Percentiles rank a stretch among this genome's conserved stretches.
Evolutionary conservation across 1,140 invertebrate genomes (phyloP).

Genomic region (Aphaenogaster ashmeadi): DNA sequence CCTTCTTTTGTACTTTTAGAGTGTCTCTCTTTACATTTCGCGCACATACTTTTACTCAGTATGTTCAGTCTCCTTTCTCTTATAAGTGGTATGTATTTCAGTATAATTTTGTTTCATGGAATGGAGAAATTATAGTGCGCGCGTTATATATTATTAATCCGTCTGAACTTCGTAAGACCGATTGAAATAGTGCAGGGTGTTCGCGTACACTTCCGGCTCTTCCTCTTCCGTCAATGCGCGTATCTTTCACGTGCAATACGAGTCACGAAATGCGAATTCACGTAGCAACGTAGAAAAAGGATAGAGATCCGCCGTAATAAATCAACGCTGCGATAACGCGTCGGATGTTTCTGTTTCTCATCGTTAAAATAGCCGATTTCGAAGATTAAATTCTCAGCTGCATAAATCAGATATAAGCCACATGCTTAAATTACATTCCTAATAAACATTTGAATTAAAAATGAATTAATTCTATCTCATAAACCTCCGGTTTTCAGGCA

Average conservation of each 20-base stretch:
- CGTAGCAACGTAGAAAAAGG: slow-evolving; percentile 19
- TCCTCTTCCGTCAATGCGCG: slow-evolving; percentile 26
- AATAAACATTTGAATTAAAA: not conserved
- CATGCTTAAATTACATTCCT: not conserved
- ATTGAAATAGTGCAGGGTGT: not conserved
- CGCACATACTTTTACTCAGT: not conserved
- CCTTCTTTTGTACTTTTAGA: not conserved
- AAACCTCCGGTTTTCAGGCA: not conserved
- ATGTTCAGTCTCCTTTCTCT: not conserved
- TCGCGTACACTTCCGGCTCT: slow-evolving; percentile 17
- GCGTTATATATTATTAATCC: slow-evolving; percentile 28
- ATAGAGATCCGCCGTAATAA: slow-evolving; percentile 12
- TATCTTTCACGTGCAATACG: slow-evolving; percentile 13
- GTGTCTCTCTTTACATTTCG: not conserved
- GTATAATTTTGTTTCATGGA: not conserved
- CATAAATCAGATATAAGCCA: not conserved
- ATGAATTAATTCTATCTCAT: not conserved
- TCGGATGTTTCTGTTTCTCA: slow-evolving; percentile 16
- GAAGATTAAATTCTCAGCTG: slow-evolving; percentile 22
- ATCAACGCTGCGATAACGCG: slow-evolving; percentile 36
- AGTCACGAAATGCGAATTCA: slow-evolving; percentile 35
- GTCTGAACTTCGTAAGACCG: not conserved
- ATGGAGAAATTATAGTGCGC: not conserved
- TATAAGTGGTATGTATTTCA: not conserved
- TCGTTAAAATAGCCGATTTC: not conserved